These are phyloP conservation scores for Cyphomyrus discorhynchus DNA, from an alignment of 2,113 vertebrate genomes.

Conservation along the genomic window DNA sequence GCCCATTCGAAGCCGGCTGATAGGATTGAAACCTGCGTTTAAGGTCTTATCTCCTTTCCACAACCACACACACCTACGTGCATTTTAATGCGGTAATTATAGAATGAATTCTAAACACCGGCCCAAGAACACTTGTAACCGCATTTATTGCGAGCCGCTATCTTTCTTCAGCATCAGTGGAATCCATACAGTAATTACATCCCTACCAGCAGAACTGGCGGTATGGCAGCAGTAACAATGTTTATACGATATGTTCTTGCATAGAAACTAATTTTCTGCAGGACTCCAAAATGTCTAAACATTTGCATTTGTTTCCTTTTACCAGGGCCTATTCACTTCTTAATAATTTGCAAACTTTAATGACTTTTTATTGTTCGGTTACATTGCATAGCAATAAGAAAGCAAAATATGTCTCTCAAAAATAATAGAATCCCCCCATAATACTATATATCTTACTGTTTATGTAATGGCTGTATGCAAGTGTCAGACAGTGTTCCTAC, in stretches of 20 bases:
- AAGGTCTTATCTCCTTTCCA: slow-evolving; percentile 49
- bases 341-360: not conserved
- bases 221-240: slow-evolving; percentile 32
- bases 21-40: slow-evolving; percentile 42
- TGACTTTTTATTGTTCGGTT: not conserved
- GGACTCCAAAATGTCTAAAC: slow-evolving; percentile 26
- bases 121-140: slow-evolving; percentile 26
- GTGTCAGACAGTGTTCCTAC: not conserved
- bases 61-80: slow-evolving; percentile 48
- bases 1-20: slow-evolving; percentile 51
- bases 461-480: not conserved
- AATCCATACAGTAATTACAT: slow-evolving; percentile 40
- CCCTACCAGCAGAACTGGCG: slow-evolving; percentile 20
- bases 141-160: slow-evolving; percentile 16
- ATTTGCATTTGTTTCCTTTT: slow-evolving; percentile 55
- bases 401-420: not conserved
- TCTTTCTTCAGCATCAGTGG: slow-evolving; percentile 21
- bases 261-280: not conserved
- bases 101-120: slow-evolving; percentile 45
- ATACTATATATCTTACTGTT: not conserved
- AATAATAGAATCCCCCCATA: not conserved
- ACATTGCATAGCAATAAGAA: not conserved
- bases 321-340: slow-evolving; percentile 17
- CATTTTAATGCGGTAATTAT: slow-evolving; percentile 57
- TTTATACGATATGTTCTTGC: slow-evolving; percentile 50